Evolutionary conservation across 2,888 invertebrate species (phyloP).

Genomic region (Oxyteleia sp.): DNA sequence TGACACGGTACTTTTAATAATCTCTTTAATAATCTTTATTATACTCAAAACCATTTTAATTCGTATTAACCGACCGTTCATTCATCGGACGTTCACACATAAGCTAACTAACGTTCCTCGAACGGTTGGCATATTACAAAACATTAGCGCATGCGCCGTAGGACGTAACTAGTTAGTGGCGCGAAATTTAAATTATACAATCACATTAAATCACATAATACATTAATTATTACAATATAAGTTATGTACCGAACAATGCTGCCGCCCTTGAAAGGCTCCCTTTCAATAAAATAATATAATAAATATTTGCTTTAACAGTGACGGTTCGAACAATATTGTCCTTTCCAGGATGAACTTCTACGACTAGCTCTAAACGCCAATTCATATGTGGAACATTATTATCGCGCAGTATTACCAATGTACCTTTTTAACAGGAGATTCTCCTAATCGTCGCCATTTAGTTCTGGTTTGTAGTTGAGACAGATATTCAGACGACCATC

Average conservation of each 20-base stretch:
- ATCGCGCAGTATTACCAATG: slow-evolving; percentile 16
- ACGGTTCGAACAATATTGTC: slow-evolving; percentile 2
- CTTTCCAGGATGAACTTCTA: slow-evolving; percentile 18
- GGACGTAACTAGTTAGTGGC: too few species aligned
- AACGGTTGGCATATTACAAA: too few species aligned
- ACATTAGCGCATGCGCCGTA: too few species aligned
- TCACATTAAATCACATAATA: too few species aligned
- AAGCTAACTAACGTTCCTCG: too few species aligned
- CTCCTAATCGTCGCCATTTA: not conserved
- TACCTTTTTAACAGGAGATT: slow-evolving; percentile 6
- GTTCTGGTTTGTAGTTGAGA: slow-evolving; percentile 4
- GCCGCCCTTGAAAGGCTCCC: slow-evolving; percentile 12
- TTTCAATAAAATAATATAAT: slow-evolving; percentile 11
- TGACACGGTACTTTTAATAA: too few species aligned
- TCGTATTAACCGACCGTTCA: too few species aligned
- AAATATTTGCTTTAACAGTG: slow-evolving; percentile 5
- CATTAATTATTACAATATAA: too few species aligned
- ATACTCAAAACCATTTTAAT: too few species aligned
- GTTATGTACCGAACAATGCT: slow-evolving; percentile 3
- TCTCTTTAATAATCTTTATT: too few species aligned
- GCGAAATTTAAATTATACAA: too few species aligned
- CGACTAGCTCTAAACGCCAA: slow-evolving; percentile 6
- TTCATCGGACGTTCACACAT: too few species aligned
- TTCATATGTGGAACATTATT: slow-evolving; percentile 23
- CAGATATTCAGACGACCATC: slow-evolving; percentile 31